A percentile compares a stretch with the other conserved stretches of the same genome.
Conservation (phyloP, 2,113 vertebrate genomes). For the Monarcha castaneiventris region DNA sequence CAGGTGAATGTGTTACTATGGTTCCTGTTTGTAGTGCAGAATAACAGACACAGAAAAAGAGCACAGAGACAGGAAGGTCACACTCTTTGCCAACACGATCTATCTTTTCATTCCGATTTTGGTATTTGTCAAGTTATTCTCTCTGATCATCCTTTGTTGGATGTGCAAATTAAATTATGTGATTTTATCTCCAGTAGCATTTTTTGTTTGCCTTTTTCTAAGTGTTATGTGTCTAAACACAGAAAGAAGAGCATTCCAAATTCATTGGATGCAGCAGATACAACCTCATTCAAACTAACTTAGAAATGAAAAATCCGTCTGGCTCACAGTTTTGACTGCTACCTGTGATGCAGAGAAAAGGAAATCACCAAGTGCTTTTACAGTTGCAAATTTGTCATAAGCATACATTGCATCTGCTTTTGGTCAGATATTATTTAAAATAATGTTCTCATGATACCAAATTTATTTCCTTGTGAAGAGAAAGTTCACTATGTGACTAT, state of each 20-base stretch:
- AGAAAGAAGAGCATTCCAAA: neutral
- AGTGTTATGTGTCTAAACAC: neutral
- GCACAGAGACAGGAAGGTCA: neutral
- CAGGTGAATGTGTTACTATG: slow-evolving; percentile 67
- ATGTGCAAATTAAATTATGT: neutral
- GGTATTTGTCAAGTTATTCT: neutral
- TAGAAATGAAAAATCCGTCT: neutral
- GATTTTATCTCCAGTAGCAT: neutral
- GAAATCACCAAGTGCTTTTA: neutral
- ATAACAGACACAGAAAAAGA: neutral
- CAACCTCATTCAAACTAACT: neutral
- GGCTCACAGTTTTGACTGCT: neutral
- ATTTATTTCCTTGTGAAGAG: neutral
- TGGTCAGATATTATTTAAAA: neutral
- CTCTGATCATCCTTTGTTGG: neutral
- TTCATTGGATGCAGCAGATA: neutral
- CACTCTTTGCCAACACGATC: neutral
- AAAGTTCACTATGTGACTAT: neutral
- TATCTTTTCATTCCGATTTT: neutral
- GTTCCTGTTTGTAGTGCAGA: slow-evolving; percentile 59
- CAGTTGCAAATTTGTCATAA: neutral
- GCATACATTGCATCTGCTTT: neutral
- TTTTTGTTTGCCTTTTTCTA: neutral
- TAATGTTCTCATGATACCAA: neutral
- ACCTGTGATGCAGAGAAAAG: neutral